Conservation (phyloP, 2,797 vertebrate species). For the Lates japonicus region DNA sequence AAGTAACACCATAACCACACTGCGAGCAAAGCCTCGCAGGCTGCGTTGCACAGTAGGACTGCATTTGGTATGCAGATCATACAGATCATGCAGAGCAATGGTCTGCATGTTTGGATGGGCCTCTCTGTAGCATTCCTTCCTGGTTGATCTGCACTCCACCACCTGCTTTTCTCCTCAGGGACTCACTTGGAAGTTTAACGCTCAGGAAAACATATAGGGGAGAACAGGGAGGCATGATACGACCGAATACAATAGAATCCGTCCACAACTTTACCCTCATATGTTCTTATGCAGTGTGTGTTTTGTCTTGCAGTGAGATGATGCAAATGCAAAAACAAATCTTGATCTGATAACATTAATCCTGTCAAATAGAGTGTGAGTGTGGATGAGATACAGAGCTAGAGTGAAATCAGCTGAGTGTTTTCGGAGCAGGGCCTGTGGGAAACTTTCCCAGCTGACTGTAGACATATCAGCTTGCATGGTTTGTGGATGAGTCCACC, state of each 20-base stretch:
- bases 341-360: background rate
- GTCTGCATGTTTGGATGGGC: slow-evolving; percentile 73
- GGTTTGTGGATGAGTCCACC: slow-evolving; percentile 73
- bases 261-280: background rate
- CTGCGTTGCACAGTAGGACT: slow-evolving; percentile 30
- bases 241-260: background rate
- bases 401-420: slow-evolving; percentile 53
- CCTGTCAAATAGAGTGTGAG: background rate
- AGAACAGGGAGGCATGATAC: slow-evolving; percentile 1
- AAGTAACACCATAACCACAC: slow-evolving; percentile 53
- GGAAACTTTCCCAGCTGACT: slow-evolving; percentile 51
- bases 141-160: slow-evolving; percentile 56
- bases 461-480: slow-evolving; percentile 64
- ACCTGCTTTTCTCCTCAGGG: slow-evolving; percentile 66
- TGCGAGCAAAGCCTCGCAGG: slow-evolving; percentile 29
- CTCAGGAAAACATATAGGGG: slow-evolving; percentile 16
- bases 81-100: slow-evolving; percentile 57
- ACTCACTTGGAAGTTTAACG: slow-evolving; percentile 46
- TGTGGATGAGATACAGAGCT: slow-evolving; percentile 30
- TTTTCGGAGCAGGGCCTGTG: slow-evolving; percentile 31
- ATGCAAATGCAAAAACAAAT: slow-evolving; percentile 20
- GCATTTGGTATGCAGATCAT: slow-evolving; percentile 53
- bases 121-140: slow-evolving; percentile 73
- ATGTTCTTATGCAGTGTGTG: background rate
- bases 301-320: slow-evolving; percentile 14